Conservation (phyloP, 35 echinoderm and acorn worm genomes). For the Heliocidaris tuberculata region DNA sequence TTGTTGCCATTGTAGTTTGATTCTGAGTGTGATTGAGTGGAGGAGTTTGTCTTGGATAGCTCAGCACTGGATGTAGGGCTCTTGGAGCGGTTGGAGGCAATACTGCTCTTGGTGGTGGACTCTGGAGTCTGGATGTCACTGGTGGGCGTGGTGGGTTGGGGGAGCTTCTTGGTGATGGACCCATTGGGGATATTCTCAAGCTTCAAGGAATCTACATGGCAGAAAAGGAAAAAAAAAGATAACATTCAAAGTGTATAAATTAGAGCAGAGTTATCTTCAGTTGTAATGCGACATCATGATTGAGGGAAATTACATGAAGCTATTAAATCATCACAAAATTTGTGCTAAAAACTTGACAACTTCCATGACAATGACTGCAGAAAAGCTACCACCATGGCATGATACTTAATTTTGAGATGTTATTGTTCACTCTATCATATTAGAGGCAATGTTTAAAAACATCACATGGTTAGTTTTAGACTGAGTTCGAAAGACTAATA, state of each 20-base stretch:
- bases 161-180: not conserved
- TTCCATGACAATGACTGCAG: no score
- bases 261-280: not conserved
- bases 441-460: no score
- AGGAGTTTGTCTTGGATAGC: conserved; percentile 30
- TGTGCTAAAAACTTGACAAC: no score
- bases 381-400: no score
- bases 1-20: conserved; percentile 36
- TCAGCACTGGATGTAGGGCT: conserved; percentile 41
- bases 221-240: not conserved
- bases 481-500: no score
- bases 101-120: conserved; percentile 40
- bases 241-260: not conserved
- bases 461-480: no score
- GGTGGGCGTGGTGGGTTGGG: conserved; percentile 28
- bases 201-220: conserved; percentile 22
- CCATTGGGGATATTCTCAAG: conserved; percentile 43
- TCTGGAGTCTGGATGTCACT: conserved; percentile 43
- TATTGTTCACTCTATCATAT: no score
- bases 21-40: conserved; percentile 27
- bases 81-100: conserved; percentile 43
- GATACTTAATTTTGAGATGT: no score
- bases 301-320: no score
- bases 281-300: no score
- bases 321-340: no score